Evolutionary conservation across 2,888 invertebrate species (phyloP).

Genomic region (Aphidoletes aphidimyza): DNA sequence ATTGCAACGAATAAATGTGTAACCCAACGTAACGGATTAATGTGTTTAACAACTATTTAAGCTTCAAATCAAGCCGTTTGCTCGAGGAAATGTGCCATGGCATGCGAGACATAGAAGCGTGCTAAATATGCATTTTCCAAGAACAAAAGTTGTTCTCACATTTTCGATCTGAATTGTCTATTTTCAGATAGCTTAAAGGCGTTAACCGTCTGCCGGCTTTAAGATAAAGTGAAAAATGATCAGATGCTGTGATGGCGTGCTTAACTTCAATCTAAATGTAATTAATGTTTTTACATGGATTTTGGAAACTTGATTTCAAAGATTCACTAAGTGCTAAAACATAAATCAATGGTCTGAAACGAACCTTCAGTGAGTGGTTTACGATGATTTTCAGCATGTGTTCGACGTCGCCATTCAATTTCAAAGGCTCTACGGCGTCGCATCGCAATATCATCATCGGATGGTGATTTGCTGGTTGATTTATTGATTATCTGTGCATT

Average conservation of each 20-base stretch:
- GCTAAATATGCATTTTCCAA: too few species aligned
- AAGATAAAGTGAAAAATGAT: too few species aligned
- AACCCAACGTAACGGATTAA: background rate
- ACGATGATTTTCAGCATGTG: constrained; percentile 55
- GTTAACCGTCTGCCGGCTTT: too few species aligned
- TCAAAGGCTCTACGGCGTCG: constrained; percentile 64
- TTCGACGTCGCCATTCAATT: constrained; percentile 64
- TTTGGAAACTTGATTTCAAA: too few species aligned
- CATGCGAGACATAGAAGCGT: background rate
- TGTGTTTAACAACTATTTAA: constrained; percentile 18
- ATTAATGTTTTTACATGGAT: too few species aligned
- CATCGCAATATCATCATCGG: constrained; percentile 20
- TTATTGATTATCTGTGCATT: background rate
- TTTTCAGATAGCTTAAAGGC: too few species aligned
- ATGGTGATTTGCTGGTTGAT: constrained; percentile 53
- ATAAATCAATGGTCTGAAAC: too few species aligned
- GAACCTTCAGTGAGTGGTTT: constrained; percentile 57
- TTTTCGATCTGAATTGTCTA: too few species aligned
- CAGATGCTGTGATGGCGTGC: too few species aligned
- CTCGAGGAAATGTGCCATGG: background rate
- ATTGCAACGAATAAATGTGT: constrained; percentile 27
- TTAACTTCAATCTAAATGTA: too few species aligned
- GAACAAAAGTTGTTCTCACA: too few species aligned
- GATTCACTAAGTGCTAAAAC: too few species aligned
- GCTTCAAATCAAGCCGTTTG: background rate